Base-by-base conservation (phyloP, 2,797 vertebrate genomes). In the Galagoides demidoff region DNA sequence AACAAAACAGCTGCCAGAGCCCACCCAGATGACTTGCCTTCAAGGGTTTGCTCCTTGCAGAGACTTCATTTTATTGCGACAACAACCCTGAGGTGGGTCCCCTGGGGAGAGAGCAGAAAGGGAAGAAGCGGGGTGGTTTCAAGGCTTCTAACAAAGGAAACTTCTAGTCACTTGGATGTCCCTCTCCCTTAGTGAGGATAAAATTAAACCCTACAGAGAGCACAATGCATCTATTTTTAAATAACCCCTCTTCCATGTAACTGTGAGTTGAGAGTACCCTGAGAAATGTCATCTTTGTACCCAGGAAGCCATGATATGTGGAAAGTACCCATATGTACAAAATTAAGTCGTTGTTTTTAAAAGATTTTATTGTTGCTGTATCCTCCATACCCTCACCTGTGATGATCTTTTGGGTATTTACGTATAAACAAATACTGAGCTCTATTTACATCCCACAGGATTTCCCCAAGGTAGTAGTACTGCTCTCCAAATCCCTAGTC, bases 371-470 rank as follows among this genome's bases (percentile, higher is more conserved):
- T 68, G 10, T 64, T 39, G 5, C 27, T 61, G 1, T 61, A 19
- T 74, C 39, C 19, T 88, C 43, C 77, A 85, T 86, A 43, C 63
- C 19, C 68, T 95, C 83, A 87, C 79, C 61, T 77, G 71, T 27
- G 73, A 20, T 10, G 19, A 73, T n/a, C 95, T 95, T 96, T 85
- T 4, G 57, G 63, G 70, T 97, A 93, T 95, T 92, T 96, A 37
- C 64, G 85, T 95, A 87, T 64, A 96, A 97, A 93, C 87, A 97
- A 98, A 96, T 31, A 70, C 14, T 74, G 11, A 57, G 20, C 31
- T 96, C 49, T 85, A 1, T 95, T 97, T 94, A 92, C 85, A 52
- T 71, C 59, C 83, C 68, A 88, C 76, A 96, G 88, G 96, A 97
- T 96, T 90, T 95, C 89, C 92, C 85, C 27, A 27, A 76, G 45